phyloP scores from a whole-genome alignment of 2,113 vertebrate species.

The Orcinus orca region DNA sequence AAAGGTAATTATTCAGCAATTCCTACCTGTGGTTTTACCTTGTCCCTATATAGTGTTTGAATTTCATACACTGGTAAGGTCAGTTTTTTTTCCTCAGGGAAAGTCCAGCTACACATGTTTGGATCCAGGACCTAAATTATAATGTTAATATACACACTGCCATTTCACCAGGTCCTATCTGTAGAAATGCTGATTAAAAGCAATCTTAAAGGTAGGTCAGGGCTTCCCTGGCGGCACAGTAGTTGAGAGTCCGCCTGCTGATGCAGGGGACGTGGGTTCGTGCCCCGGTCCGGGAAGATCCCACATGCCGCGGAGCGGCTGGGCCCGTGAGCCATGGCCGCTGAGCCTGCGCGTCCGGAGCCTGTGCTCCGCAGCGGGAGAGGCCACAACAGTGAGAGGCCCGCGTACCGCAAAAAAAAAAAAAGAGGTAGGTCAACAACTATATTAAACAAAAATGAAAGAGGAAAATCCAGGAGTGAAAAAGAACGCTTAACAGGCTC shows the following conservation, averaged over 20 bases:
- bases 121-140: slow-evolving; percentile 36
- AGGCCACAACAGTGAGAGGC: no score
- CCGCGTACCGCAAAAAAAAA: no score
- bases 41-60: slow-evolving; percentile 78
- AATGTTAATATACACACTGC: slow-evolving; percentile 12
- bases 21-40: slow-evolving; percentile 88
- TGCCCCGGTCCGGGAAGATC: no score
- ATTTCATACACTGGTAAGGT: slow-evolving; percentile 82
- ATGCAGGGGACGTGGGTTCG: no score
- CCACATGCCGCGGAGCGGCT: no score
- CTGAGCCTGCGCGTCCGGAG: no score
- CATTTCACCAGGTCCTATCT: not conserved
- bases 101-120: slow-evolving; percentile 64
- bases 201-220: not conserved
- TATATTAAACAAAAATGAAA: slow-evolving; percentile 27
- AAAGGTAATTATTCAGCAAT: slow-evolving; percentile 90
- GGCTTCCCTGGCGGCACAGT: no score
- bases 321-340: no score
- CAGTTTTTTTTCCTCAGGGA: slow-evolving; percentile 71
- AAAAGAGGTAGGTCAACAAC: not conserved
- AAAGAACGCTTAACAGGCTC: not conserved
- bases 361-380: no score
- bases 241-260: no score
- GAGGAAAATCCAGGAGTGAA: not conserved
- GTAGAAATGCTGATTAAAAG: slow-evolving; percentile 20